Conservation (phyloP, 2,113 vertebrate species). For the Pygoscelis adeliae region DNA sequence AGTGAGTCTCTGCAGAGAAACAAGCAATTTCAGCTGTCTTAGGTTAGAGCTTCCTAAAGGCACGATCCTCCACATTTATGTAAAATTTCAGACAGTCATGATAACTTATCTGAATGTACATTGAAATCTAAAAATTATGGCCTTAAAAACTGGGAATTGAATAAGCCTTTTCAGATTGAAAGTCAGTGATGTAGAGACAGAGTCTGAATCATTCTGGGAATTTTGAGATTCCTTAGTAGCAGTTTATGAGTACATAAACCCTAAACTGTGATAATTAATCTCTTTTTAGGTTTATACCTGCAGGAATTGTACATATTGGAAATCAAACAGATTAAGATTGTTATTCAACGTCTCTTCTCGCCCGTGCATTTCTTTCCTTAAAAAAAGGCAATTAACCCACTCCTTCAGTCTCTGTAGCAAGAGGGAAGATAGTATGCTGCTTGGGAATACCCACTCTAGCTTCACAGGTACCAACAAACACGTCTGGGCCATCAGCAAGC, state of each 20-base stretch:
- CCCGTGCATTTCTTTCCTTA: neutral
- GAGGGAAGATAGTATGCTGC: neutral
- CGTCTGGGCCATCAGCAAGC: neutral
- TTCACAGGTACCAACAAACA: neutral
- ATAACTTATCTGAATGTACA: neutral
- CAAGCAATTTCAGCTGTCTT: neutral
- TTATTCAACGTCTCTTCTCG: neutral
- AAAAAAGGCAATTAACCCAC: neutral
- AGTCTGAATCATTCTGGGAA: neutral
- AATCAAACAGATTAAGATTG: slow-evolving; percentile 4
- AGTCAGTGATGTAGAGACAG: neutral
- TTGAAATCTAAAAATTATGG: neutral
- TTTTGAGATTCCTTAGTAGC: neutral
- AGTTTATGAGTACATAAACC: neutral
- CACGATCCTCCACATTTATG: neutral
- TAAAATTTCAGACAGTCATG: neutral
- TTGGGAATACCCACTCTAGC: neutral
- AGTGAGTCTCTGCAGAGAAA: neutral
- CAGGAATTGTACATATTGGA: slow-evolving; percentile 1
- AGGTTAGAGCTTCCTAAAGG: neutral
- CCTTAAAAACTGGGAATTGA: neutral
- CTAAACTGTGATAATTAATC: slow-evolving; percentile 15
- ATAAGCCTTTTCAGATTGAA: neutral
- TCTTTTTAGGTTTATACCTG: slow-evolving; percentile 23
- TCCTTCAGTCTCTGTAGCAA: neutral